Percentiles rank a stretch among this genome's conserved stretches.
These are phyloP conservation scores for Ceratosolen fusciceps DNA, from an alignment of 1,140 invertebrate genomes.

Conservation along the genomic window DNA sequence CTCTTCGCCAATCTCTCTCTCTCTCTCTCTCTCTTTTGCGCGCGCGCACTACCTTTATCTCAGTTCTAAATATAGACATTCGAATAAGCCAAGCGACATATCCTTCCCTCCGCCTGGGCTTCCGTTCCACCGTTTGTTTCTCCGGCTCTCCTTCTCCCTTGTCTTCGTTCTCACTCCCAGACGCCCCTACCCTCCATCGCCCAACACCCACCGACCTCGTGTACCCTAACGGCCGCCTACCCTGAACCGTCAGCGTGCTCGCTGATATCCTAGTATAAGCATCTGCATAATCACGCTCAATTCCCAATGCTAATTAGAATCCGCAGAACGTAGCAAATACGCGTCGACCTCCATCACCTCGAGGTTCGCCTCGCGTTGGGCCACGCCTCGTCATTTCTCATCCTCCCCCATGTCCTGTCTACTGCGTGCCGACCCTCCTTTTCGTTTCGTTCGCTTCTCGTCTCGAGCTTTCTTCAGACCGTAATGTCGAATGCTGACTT, in stretches of 20 bases:
- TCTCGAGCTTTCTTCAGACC: conserved; percentile 15
- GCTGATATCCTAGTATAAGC: conserved; percentile 61
- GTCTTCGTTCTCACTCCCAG: conserved; percentile 45
- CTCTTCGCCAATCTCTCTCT: not conserved
- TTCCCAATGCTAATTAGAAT: conserved; percentile 70
- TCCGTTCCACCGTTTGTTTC: not conserved
- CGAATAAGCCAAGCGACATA: conserved; percentile 15
- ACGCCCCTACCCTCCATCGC: not conserved
- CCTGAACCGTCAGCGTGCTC: conserved; percentile 50
- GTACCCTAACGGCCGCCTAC: conserved; percentile 26
- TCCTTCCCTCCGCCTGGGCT: conserved; percentile 41
- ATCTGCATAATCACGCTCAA: conserved; percentile 69
- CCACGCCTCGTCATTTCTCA: conserved; percentile 51
- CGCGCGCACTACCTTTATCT: not conserved
- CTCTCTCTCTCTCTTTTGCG: conserved; percentile 13
- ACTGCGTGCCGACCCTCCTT: not conserved
- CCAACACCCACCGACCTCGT: conserved; percentile 35
- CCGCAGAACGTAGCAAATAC: conserved; percentile 61
- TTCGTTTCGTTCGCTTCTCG: not conserved
- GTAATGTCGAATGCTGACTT: conserved; percentile 11
- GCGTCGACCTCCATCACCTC: conserved; percentile 60
- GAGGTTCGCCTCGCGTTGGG: conserved; percentile 29
- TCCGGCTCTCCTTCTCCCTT: conserved; percentile 39
- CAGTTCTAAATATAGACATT: not conserved
- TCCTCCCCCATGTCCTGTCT: conserved; percentile 7